These are phyloP conservation scores for Columba guinea DNA, from an alignment of 2,797 vertebrate species.

Conservation along the genomic window DNA sequence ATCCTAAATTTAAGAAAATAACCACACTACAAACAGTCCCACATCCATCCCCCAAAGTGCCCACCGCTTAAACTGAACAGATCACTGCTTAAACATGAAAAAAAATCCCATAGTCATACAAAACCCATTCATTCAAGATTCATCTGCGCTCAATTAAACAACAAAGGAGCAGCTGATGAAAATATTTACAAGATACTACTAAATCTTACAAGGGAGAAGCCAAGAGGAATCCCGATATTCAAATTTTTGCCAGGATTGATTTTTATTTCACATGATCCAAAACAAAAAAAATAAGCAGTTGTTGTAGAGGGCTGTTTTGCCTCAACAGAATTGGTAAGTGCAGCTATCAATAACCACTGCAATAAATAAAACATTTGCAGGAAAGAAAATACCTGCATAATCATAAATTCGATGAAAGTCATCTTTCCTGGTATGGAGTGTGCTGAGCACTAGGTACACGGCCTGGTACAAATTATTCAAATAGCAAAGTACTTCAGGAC, in stretches of 20 bases:
- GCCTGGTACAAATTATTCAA: background rate
- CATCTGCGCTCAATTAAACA: slow-evolving; percentile 14
- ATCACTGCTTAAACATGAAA: background rate
- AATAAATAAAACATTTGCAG: slow-evolving; percentile 45
- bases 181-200: slow-evolving; percentile 37
- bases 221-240: slow-evolving; percentile 16
- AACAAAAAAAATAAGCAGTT: background rate
- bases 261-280: background rate
- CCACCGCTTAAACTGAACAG: background rate
- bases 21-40: background rate
- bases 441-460: background rate
- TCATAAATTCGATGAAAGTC: background rate
- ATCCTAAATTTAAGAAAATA: background rate
- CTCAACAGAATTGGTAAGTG: background rate
- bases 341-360: slow-evolving; percentile 19
- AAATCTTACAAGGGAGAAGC: background rate
- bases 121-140: slow-evolving; percentile 12
- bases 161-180: slow-evolving; percentile 31
- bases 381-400: slow-evolving; percentile 37
- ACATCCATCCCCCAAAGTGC: fast-evolving
- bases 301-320: background rate
- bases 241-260: slow-evolving; percentile 9
- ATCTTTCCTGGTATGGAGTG: background rate
- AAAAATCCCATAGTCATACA: background rate
- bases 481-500: background rate